Base-by-base conservation (phyloP, 2,797 vertebrate species). In the Chaenodraco wilsoni region DNA sequence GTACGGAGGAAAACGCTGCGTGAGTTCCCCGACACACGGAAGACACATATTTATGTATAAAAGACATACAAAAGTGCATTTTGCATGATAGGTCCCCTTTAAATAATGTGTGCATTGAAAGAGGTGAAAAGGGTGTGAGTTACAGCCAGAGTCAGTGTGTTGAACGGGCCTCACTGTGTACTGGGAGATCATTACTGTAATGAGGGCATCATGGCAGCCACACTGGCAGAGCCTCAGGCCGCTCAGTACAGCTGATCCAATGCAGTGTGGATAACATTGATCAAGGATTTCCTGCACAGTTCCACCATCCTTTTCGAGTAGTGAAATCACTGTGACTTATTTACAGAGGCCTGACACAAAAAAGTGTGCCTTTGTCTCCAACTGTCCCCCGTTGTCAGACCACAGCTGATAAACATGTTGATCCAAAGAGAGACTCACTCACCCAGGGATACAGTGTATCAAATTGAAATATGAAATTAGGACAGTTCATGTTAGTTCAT, bases 131-230 rank as follows among this genome's bases (percentile, higher is more conserved):
- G 54, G 33, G 37, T 72, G 43, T 64, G 50, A 81, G 57, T 73
- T 78, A 74, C 74, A 80, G 80, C 79, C 50, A 65, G 69, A 81
- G 76, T 83, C 74, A 76, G 68, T 74, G 78, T 84, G 78, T 76
- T 72, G 84, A 67, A 67, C 65, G 84, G 63, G 67, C 65, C 83
- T 89, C 81, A 89, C 71, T 77, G 80, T 87, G 86, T 65, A 76
- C 77, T 78, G 81, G 74, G 87, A 91, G 89, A 90, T 92, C 89
- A 88, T 93, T 93, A 93, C 81, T 85, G 88, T 88, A 92, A 92
- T 92, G 89, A 92, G 89, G 91, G 70, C 91, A 92, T 84, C 80
- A 78, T 88, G 81, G 77, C 70, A 88, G 87, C 85, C 62, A 67
- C 77, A 78, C 62, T 84, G 80, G 67, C 84, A 72, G 60, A 77